Evolutionary conservation across 2,113 vertebrate species (phyloP).

Genomic region (Cyrtonyx montezumae): DNA sequence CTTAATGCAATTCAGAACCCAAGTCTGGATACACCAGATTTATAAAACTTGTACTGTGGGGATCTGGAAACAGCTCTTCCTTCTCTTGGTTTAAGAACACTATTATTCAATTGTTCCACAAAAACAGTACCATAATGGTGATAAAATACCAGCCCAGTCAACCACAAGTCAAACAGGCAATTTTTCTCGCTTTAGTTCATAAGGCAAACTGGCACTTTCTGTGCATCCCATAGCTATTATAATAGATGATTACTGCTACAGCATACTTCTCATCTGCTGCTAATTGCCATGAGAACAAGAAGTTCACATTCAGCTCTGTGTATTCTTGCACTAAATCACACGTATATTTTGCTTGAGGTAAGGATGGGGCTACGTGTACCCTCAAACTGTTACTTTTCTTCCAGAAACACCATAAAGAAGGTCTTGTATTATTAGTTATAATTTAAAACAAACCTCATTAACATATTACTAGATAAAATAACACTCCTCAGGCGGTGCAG

Average conservation of each 20-base stretch:
- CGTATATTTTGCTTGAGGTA: background rate
- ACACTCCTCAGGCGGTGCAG: background rate
- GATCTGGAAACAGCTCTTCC: background rate
- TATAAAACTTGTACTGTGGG: background rate
- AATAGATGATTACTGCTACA: background rate
- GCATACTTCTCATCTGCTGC: background rate
- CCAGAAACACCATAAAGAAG: background rate
- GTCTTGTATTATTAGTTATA: background rate
- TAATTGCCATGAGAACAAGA: background rate
- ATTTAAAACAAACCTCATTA: background rate
- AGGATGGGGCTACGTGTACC: background rate
- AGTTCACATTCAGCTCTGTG: background rate
- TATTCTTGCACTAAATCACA: background rate
- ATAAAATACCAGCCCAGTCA: background rate
- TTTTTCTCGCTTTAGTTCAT: background rate
- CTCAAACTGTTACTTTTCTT: background rate
- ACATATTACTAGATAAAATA: background rate
- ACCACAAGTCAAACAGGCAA: background rate
- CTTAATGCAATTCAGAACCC: conserved; percentile 4
- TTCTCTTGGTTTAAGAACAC: background rate
- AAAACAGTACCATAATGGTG: background rate
- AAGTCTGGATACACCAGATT: background rate
- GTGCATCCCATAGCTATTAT: background rate
- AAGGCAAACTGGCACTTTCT: background rate
- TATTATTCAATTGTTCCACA: background rate